Evolutionary conservation across 2,888 invertebrate species (phyloP).

Genomic region (Microctonus aethiopoides): DNA sequence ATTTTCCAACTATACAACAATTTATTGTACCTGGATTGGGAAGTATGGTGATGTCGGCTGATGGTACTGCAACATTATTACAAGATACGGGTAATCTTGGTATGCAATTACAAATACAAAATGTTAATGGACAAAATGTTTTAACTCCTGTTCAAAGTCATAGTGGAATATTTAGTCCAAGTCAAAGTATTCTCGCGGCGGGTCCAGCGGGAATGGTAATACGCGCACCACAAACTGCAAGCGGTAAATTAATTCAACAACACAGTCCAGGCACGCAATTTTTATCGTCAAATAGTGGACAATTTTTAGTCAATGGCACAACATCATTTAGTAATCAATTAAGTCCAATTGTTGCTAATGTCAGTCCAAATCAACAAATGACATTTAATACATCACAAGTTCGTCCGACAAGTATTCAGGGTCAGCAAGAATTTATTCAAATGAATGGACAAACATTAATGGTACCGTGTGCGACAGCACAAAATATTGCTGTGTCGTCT

Average conservation of each 20-base stretch:
- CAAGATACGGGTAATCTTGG: conserved; percentile 77
- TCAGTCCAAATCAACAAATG: conserved; percentile 78
- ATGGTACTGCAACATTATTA: conserved; percentile 79
- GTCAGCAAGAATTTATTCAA: conserved; percentile 78
- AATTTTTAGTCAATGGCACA: conserved; percentile 81
- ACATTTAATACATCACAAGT: conserved; percentile 72
- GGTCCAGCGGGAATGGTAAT: conserved; percentile 82
- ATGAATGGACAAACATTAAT: conserved; percentile 79
- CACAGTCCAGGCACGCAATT: conserved; percentile 79
- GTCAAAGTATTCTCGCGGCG: conserved; percentile 76
- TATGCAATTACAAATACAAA: conserved; percentile 82
- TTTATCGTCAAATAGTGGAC: conserved; percentile 78
- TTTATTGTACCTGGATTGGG: conserved; percentile 84
- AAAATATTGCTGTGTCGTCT: conserved; percentile 71
- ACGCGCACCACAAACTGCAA: conserved; percentile 76
- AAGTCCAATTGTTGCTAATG: conserved; percentile 81
- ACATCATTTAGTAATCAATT: conserved; percentile 78
- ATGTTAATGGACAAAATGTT: conserved; percentile 82
- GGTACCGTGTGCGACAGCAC: conserved; percentile 74
- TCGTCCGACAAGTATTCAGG: conserved; percentile 65
- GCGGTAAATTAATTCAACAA: conserved; percentile 77
- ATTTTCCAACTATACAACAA: conserved; percentile 84
- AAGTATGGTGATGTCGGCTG: conserved; percentile 86
- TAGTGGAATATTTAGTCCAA: conserved; percentile 73
- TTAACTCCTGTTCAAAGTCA: conserved; percentile 78